phyloP scores from a whole-genome alignment of 2,113 vertebrate species.

The Chloropsis hardwickii region DNA sequence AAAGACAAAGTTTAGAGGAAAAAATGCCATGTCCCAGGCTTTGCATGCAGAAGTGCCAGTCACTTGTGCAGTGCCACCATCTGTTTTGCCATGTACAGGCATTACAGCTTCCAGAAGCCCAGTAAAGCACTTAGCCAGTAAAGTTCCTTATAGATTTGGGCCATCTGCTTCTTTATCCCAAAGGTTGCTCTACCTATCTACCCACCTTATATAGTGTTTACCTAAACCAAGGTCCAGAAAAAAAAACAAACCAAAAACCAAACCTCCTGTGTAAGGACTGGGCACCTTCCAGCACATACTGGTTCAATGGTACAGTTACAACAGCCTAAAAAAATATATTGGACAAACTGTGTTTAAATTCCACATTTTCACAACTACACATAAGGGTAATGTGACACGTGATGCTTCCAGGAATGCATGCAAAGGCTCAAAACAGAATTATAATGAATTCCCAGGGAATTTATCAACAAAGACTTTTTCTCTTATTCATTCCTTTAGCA shows the following conservation, averaged over 20 bases:
- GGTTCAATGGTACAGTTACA: background rate
- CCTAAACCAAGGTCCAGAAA: background rate
- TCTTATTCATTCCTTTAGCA: background rate
- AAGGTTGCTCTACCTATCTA: background rate
- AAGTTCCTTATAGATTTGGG: background rate
- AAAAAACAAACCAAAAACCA: background rate
- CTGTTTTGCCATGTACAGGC: constrained; percentile 36
- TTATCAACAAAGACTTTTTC: background rate
- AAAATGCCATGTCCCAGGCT: constrained; percentile 31
- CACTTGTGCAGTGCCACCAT: constrained; percentile 52
- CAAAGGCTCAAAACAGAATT: background rate
- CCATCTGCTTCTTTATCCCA: constrained; percentile 17
- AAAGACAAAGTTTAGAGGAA: constrained; percentile 1
- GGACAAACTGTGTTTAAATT: background rate
- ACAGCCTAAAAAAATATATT: background rate
- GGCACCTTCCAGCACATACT: background rate
- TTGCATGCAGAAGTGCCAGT: background rate
- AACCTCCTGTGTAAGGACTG: background rate
- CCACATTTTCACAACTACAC: background rate
- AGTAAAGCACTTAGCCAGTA: constrained; percentile 43
- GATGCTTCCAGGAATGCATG: background rate
- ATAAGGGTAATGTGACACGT: background rate
- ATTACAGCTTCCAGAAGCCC: constrained; percentile 52
- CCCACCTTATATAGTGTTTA: background rate
- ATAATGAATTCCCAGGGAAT: background rate